These are phyloP conservation scores for Troglohyphantes excavatus DNA, from an alignment of 2,888 invertebrate genomes.

Conservation along the genomic window DNA sequence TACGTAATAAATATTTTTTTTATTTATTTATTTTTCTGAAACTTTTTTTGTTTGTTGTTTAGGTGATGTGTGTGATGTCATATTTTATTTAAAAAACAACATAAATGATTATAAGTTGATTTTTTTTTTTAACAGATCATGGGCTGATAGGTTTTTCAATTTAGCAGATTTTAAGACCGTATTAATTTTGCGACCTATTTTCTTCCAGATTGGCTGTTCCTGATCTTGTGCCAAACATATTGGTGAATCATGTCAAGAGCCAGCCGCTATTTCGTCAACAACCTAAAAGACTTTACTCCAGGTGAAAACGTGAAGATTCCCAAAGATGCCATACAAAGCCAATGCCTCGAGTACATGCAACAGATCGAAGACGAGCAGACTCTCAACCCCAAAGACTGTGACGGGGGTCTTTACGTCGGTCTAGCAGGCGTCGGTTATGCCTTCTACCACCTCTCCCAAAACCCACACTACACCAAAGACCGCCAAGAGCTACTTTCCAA, in stretches of 20 bases:
- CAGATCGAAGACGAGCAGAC: conserved; percentile 47
- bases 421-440: conserved; percentile 89
- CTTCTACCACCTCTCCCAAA: conserved; percentile 88
- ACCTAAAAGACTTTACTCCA: conserved; percentile 51
- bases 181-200: too few species aligned
- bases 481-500: conserved; percentile 84
- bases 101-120: too few species aligned
- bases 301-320: conserved; percentile 36
- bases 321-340: conserved; percentile 13
- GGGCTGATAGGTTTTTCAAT: too few species aligned
- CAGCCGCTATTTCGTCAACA: conserved; percentile 66
- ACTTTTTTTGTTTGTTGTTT: too few species aligned
- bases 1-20: too few species aligned
- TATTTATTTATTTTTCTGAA: too few species aligned
- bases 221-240: too few species aligned
- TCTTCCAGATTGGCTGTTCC: too few species aligned
- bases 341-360: conserved; percentile 27
- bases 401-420: conserved; percentile 88
- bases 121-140: too few species aligned
- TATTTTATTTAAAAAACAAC: too few species aligned
- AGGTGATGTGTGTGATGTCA: too few species aligned
- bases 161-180: too few species aligned
- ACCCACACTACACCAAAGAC: conserved; percentile 82
- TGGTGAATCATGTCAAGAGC: not conserved
- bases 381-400: conserved; percentile 80